Evolutionary conservation across 2,888 invertebrate genomes (phyloP).

Genomic region (Folsomia candida): DNA sequence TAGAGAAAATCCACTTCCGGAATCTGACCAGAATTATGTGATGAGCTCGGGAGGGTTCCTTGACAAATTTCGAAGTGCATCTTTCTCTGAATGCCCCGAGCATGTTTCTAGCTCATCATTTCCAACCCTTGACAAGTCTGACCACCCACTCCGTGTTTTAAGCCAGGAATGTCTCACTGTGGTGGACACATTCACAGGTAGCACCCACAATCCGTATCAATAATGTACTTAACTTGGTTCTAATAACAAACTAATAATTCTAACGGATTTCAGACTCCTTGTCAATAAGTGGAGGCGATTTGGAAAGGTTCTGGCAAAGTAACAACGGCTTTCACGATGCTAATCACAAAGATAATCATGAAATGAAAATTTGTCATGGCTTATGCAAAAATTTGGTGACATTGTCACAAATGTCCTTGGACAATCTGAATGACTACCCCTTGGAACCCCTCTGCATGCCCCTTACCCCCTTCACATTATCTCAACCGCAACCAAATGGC

Average conservation of each 20-base stretch:
- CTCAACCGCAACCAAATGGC: neutral
- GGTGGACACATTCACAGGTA: slow-evolving; percentile 82
- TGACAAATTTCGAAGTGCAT: slow-evolving; percentile 31
- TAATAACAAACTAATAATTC: no score
- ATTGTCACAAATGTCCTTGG: slow-evolving; percentile 43
- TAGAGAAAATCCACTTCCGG: slow-evolving; percentile 66
- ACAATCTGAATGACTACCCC: slow-evolving; percentile 8
- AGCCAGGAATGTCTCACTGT: slow-evolving; percentile 89
- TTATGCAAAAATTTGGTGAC: slow-evolving; percentile 42
- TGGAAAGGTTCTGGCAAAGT: slow-evolving; percentile 50
- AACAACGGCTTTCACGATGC: slow-evolving; percentile 42
- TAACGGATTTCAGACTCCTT: slow-evolving; percentile 47
- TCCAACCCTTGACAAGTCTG: slow-evolving; percentile 53
- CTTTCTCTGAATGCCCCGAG: slow-evolving; percentile 37
- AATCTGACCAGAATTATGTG: slow-evolving; percentile 68
- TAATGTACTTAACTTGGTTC: no score
- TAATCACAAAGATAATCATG: slow-evolving; percentile 30
- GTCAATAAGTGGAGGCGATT: slow-evolving; percentile 44
- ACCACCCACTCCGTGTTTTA: slow-evolving; percentile 81
- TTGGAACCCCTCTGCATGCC: neutral
- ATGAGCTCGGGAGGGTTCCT: slow-evolving; percentile 54
- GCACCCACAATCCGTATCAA: neutral
- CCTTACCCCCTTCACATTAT: neutral
- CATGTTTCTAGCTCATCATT: slow-evolving; percentile 25
- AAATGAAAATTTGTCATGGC: slow-evolving; percentile 38